Evolutionary conservation across 2,113 vertebrate genomes (phyloP).

Genomic region (Semnornis frantzii): DNA sequence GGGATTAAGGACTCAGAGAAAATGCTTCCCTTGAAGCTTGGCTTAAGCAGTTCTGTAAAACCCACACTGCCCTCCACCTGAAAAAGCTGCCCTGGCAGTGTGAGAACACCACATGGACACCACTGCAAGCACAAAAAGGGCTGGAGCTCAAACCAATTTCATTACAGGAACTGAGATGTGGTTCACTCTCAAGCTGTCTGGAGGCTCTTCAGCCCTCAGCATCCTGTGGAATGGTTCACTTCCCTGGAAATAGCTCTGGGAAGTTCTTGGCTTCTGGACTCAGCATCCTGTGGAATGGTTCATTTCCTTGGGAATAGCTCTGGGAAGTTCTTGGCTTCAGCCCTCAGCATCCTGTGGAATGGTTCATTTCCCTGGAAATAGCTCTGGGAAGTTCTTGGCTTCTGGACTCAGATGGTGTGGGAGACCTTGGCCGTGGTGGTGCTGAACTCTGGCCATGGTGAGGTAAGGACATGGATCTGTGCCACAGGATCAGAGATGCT

Average conservation of each 20-base stretch:
- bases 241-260: too few relatives aligned
- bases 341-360: background rate
- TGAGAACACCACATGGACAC: background rate
- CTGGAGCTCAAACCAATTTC: background rate
- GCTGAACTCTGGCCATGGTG: background rate
- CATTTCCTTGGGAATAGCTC: background rate
- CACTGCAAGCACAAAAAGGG: background rate
- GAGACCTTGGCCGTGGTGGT: background rate
- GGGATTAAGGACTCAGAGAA: background rate
- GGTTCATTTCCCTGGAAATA: background rate
- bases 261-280: too few relatives aligned
- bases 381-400: background rate
- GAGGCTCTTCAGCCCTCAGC: background rate
- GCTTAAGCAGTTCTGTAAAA: background rate
- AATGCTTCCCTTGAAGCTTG: background rate
- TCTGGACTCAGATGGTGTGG: background rate
- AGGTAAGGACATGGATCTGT: rapidly evolving
- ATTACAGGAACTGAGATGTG: background rate
- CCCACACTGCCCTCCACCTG: background rate
- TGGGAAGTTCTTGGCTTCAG: background rate
- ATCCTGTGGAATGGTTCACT: too few relatives aligned
- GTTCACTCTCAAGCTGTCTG: conserved; percentile 3
- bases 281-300: background rate
- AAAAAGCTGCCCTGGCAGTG: background rate
- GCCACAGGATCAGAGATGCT: rapidly evolving